Evolutionary conservation across 1,140 invertebrate genomes (phyloP), one percentile per base, ranked within the genome.

Genomic region (Lamellibrachia luymesi): DNA sequence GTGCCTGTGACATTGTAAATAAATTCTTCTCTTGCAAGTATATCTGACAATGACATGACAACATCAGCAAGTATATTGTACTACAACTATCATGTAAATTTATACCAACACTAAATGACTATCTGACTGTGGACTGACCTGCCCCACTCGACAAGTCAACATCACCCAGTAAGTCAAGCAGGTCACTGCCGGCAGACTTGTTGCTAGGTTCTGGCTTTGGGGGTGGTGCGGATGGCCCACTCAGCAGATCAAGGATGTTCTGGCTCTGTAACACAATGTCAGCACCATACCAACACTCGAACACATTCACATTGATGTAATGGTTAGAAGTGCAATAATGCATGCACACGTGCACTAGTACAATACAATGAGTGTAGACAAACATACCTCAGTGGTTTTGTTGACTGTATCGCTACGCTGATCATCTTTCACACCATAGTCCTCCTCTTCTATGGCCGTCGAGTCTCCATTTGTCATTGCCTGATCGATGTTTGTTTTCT

Each of bases 131-230:
- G 52, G 94, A 93, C 95, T 95, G 10, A 93, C 38, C 38, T 92
- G 93, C 22, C 8, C 91, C 91, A 92, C 92, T 49, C 13, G 80
- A 93, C 4, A 95, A 93, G 22, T 95, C 95, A 38, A 96, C 94
- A 94, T 95, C 97, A 95, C 98, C 98, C 80, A 99, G 97, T 89
- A 99, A 97, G 96, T 99, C 98, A 94, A 99, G 96, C 92, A 99
- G 97, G 96, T 98, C 98, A 50, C 89, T 56, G 89, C 52, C 38
- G 5, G 27, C 92, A 38, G 91, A 52, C 51, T 51, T 56, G 17
- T 91, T 93, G 92, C 10, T 95, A 13, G 94, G 51, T n/a, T 91
- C 91, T 51, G 17, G 51, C 38, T 50, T 92, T 10, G 95, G 93
- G 80, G 93, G 51, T 90, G 94, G 80, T 13, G 94, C 91, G 52